These are phyloP conservation scores for Heptranchias perlo DNA, from an alignment of 2,113 vertebrate genomes.

Conservation along the genomic window DNA sequence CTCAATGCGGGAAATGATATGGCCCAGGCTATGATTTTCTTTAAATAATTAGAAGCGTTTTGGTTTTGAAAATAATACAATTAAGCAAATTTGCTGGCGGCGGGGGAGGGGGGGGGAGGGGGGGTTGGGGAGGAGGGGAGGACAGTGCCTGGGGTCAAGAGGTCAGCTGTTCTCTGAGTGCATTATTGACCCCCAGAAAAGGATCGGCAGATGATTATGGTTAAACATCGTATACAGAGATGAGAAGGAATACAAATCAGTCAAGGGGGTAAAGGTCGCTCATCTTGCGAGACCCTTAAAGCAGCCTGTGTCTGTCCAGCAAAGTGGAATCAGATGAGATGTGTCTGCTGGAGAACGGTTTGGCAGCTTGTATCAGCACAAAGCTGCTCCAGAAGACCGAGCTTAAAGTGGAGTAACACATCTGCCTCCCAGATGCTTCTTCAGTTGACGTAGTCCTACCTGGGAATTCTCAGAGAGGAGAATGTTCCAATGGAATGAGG, in stretches of 20 bases:
- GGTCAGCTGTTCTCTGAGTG: too few species aligned
- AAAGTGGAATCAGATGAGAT: conserved; percentile 1
- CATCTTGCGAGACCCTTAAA: background rate
- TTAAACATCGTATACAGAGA: background rate
- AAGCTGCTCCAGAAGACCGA: background rate
- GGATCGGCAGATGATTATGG: background rate
- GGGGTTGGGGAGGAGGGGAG: background rate
- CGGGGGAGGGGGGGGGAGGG: background rate
- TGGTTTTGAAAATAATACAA: background rate
- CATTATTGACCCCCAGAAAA: background rate
- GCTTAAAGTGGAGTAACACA: background rate
- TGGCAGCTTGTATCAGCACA: background rate
- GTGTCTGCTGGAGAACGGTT: background rate
- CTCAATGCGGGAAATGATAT: background rate
- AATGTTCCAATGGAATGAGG: conserved; percentile 6
- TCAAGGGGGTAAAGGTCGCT: background rate
- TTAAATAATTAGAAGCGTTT: background rate
- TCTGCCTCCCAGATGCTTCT: conserved; percentile 7
- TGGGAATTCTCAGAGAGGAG: background rate
- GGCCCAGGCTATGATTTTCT: background rate
- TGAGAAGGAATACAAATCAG: background rate
- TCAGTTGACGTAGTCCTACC: background rate
- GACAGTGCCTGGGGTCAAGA: background rate
- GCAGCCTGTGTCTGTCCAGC: background rate
- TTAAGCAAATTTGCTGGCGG: background rate